phyloP scores from a whole-genome alignment of 2,113 vertebrate genomes.

The Myrmophylax atrothorax region DNA sequence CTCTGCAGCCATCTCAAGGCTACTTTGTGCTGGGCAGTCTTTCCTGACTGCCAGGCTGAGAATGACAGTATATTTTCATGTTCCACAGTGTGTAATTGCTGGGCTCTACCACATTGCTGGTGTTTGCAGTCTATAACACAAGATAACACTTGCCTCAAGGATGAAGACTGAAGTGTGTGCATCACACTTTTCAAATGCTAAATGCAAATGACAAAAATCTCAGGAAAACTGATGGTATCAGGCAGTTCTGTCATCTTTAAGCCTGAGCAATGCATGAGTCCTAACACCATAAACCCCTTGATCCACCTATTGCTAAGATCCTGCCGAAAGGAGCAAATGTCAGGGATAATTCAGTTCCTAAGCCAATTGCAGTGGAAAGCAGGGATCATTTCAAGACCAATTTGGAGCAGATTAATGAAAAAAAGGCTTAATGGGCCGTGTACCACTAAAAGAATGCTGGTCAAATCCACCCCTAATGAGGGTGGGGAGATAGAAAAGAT shows the following conservation, averaged over 20 bases:
- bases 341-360: constrained; percentile 31
- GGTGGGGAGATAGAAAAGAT: constrained; percentile 30
- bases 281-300: constrained; percentile 2
- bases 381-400: constrained; percentile 43
- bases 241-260: constrained; percentile 32
- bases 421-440: constrained; percentile 75
- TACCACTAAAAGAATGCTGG: constrained; percentile 67
- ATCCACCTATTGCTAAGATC: not conserved
- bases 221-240: constrained; percentile 19
- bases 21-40: not conserved
- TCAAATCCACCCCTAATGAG: constrained; percentile 76
- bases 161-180: not conserved
- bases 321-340: constrained; percentile 22
- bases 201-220: not conserved
- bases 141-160: not conserved
- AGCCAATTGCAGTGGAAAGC: constrained; percentile 31
- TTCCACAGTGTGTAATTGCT: not conserved
- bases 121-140: not conserved
- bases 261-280: not conserved
- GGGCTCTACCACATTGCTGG: not conserved
- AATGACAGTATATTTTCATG: not conserved
- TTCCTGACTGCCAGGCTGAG: not conserved
- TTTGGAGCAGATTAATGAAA: constrained; percentile 73
- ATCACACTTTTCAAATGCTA: not conserved
- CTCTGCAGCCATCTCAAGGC: not conserved